Evolutionary conservation across 1,140 invertebrate genomes (phyloP).

Genomic region (Eumeta japonica): DNA sequence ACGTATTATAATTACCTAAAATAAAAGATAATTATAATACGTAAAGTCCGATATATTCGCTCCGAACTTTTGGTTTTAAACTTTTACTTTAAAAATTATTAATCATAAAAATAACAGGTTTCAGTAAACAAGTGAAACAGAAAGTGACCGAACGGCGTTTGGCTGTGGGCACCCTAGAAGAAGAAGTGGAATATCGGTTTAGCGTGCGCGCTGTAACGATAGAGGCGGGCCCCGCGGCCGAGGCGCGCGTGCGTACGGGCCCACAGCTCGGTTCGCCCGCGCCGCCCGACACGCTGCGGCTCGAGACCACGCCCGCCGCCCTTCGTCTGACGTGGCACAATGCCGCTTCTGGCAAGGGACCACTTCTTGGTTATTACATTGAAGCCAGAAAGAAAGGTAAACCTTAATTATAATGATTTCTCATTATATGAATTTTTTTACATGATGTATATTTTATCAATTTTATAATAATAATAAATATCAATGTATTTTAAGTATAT

Average conservation of each 20-base stretch:
- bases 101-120: slow-evolving; percentile 56
- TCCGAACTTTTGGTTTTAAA: not conserved
- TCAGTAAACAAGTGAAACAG: slow-evolving; percentile 92
- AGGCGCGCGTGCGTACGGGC: slow-evolving; percentile 86
- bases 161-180: slow-evolving; percentile 81
- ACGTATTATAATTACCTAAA: no score
- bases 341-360: slow-evolving; percentile 78
- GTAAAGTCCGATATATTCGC: no score
- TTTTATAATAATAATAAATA: no score
- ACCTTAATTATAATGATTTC: not conserved
- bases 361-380: slow-evolving; percentile 89
- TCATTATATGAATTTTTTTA: not conserved
- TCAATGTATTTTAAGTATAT: slow-evolving; percentile 9
- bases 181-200: slow-evolving; percentile 90
- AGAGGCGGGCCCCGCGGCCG: slow-evolving; percentile 75
- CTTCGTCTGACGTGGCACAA: slow-evolving; percentile 88
- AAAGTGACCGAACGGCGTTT: slow-evolving; percentile 81
- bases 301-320: slow-evolving; percentile 78
- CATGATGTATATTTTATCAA: not conserved
- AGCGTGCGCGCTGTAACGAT: slow-evolving; percentile 86
- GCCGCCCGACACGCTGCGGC: slow-evolving; percentile 71
- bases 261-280: slow-evolving; percentile 90
- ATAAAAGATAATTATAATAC: no score
- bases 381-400: slow-evolving; percentile 85
- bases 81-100: slow-evolving; percentile 2